These are phyloP conservation scores for Clepsis dumicolana DNA, from an alignment of 2,888 invertebrate species.

Conservation along the genomic window DNA sequence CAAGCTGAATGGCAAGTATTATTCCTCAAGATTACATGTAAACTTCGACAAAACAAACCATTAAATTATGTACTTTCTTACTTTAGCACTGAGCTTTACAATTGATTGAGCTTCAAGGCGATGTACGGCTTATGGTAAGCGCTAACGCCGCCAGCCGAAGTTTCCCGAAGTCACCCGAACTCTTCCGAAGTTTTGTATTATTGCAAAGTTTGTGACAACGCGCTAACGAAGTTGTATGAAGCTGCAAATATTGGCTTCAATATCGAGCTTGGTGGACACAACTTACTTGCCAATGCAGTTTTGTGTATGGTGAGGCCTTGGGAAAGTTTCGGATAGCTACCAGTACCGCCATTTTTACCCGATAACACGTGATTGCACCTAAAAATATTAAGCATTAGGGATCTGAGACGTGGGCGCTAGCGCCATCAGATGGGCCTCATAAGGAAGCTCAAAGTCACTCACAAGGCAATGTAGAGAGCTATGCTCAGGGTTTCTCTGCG, in stretches of 20 bases:
- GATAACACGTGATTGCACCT: too few relatives aligned
- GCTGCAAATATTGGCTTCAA: constrained; percentile 22
- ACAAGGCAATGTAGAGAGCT: too few relatives aligned
- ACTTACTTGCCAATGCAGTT: constrained; percentile 22
- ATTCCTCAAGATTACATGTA: not conserved
- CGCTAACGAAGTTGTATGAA: constrained; percentile 21
- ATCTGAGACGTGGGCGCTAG: too few relatives aligned
- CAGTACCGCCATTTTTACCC: not conserved
- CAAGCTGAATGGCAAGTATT: not conserved
- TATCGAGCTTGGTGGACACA: constrained; percentile 6
- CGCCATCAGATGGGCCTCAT: too few relatives aligned
- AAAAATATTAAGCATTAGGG: too few relatives aligned
- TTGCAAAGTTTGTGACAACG: constrained; percentile 37
- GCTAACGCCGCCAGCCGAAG: constrained; percentile 2
- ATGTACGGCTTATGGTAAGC: constrained; percentile 8
- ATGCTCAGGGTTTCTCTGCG: too few relatives aligned
- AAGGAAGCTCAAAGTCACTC: too few relatives aligned
- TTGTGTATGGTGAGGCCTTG: not conserved
- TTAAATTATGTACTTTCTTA: not conserved
- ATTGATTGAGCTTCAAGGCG: not conserved
- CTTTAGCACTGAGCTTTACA: not conserved
- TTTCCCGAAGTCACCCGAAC: constrained; percentile 27
- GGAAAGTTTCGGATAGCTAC: not conserved
- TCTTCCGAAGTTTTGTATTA: constrained; percentile 31
- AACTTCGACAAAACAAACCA: not conserved